A percentile compares a stretch with the other conserved stretches of the same genome.
Evolutionary conservation across 2,113 vertebrate genomes (phyloP).

Genomic region (Vidua chalybeata): DNA sequence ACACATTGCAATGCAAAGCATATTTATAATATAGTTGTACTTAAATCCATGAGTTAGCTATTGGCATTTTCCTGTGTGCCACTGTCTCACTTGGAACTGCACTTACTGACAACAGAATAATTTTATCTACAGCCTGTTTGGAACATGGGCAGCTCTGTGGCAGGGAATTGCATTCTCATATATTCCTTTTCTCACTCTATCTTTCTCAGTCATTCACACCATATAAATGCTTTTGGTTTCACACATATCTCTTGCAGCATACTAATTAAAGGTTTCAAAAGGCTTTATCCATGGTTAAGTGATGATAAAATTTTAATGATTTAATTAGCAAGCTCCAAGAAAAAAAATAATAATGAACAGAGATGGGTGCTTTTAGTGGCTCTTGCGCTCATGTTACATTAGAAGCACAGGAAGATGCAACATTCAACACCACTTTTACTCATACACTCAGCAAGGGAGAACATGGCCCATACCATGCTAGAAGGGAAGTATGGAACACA

Average conservation of each 20-base stretch:
- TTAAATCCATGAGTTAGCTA: neutral
- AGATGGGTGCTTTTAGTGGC: constrained; percentile 5
- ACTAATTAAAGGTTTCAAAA: constrained; percentile 77
- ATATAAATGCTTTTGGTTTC: constrained; percentile 45
- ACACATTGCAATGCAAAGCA: neutral
- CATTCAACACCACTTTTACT: neutral
- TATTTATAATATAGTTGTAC: neutral
- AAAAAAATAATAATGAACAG: constrained; percentile 65
- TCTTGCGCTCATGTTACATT: neutral
- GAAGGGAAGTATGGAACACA: neutral
- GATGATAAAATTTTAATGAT: constrained; percentile 82
- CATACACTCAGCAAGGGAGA: neutral
- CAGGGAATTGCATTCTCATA: neutral
- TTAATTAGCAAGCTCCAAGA: constrained; percentile 74
- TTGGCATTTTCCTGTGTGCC: neutral
- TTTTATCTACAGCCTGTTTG: constrained; percentile 4
- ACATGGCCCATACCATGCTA: too few species aligned
- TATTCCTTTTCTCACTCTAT: neutral
- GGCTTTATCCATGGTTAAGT: constrained; percentile 75
- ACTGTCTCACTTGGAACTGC: neutral
- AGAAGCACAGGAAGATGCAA: neutral
- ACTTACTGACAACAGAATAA: neutral
- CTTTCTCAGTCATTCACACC: neutral
- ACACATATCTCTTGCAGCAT: constrained; percentile 46
- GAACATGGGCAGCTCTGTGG: neutral